Percentiles rank a stretch among this genome's conserved stretches.
phyloP scores from a whole-genome alignment of 2,797 vertebrate genomes.

The Oreochromis grahami region DNA sequence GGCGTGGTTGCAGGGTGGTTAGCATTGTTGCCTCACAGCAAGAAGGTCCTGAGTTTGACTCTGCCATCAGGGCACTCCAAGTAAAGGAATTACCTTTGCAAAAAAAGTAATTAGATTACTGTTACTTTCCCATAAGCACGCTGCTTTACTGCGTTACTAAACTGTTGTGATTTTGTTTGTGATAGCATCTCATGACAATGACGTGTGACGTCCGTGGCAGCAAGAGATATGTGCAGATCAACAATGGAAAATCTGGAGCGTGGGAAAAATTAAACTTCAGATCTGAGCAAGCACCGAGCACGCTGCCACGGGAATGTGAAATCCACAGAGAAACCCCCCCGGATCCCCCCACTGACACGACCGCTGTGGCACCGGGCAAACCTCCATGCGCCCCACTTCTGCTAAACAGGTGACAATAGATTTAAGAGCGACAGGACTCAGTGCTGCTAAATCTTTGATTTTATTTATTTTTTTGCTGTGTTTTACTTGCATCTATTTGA shows the following conservation, averaged over 20 bases:
- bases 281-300: not conserved
- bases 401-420: rapidly evolving
- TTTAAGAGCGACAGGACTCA: rapidly evolving
- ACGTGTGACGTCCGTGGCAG: not conserved
- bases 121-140: rapidly evolving
- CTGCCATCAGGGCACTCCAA: not conserved
- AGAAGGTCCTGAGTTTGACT: not conserved
- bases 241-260: not conserved
- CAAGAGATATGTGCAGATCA: not conserved
- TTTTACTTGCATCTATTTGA: not conserved
- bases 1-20: rapidly evolving
- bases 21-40: not conserved
- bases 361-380: rapidly evolving
- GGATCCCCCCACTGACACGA: not conserved
- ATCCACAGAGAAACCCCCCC: rapidly evolving
- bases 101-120: not conserved
- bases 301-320: not conserved
- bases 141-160: not conserved
- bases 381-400: not conserved
- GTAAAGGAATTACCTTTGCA: not conserved
- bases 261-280: not conserved
- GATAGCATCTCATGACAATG: not conserved
- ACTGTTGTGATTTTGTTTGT: not conserved
- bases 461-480: not conserved
- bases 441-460: rapidly evolving